Percentiles rank a stretch among this genome's conserved stretches.
Evolutionary conservation across 2,888 invertebrate genomes (phyloP).

Genomic region (Polymixis lichenea): DNA sequence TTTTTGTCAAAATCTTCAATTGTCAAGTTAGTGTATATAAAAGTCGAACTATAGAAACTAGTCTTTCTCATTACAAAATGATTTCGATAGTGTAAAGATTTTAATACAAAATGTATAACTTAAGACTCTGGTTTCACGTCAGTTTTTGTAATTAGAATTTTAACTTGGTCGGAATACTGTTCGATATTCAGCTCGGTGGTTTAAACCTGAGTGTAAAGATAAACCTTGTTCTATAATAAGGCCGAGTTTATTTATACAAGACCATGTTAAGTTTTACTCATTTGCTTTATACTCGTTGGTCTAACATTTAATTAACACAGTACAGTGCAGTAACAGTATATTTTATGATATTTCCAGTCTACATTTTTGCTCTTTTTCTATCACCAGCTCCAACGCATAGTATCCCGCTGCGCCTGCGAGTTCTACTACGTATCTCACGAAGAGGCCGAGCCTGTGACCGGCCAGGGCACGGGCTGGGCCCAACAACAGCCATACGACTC

Average conservation of each 20-base stretch:
- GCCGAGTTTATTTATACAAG: background rate
- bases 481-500: constrained; percentile 97
- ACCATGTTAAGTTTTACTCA: background rate
- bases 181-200: background rate
- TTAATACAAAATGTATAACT: too few species aligned
- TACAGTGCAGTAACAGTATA: too few species aligned
- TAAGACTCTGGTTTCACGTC: too few species aligned
- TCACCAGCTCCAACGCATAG: constrained; percentile 97
- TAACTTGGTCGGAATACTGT: too few species aligned
- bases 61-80: background rate
- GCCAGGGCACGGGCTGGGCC: constrained; percentile 92
- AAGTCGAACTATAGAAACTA: too few species aligned
- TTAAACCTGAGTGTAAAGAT: background rate
- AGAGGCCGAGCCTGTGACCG: constrained; percentile 91
- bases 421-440: constrained; percentile 99
- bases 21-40: too few species aligned
- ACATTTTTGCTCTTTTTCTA: background rate
- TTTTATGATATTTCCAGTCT: too few species aligned
- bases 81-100: too few species aligned
- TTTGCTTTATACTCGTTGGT: background rate
- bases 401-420: constrained; percentile 99
- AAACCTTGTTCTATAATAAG: background rate
- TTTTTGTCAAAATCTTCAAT: too few species aligned
- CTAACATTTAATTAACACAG: too few species aligned
- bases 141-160: background rate